These are phyloP conservation scores for Prosopocoilus inquinatus DNA, from an alignment of 2,888 invertebrate species.

Conservation along the genomic window DNA sequence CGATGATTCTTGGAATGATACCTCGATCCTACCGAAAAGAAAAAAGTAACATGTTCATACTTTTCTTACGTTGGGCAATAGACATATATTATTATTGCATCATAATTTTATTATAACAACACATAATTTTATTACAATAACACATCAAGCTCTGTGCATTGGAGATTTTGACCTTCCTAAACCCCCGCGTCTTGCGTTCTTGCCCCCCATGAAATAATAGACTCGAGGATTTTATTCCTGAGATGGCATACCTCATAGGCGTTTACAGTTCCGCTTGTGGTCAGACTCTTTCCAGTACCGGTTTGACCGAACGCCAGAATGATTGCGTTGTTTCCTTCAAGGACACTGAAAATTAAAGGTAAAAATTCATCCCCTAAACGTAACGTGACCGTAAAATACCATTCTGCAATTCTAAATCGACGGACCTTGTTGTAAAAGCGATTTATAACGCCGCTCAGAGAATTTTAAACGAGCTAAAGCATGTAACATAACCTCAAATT, in stretches of 20 bases:
- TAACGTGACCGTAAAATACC: background rate
- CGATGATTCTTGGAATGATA: constrained; percentile 44
- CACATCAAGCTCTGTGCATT: too few relatives aligned
- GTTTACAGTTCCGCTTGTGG: constrained; percentile 40
- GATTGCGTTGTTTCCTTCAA: constrained; percentile 42
- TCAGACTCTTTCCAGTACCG: constrained; percentile 47
- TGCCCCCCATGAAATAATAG: too few relatives aligned
- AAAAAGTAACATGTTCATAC: background rate
- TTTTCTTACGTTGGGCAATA: background rate
- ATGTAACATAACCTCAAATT: too few relatives aligned
- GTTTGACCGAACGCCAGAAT: constrained; percentile 50
- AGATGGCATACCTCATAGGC: constrained; percentile 36
- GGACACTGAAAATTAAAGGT: constrained; percentile 32
- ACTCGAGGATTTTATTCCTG: background rate
- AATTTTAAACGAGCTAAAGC: too few relatives aligned
- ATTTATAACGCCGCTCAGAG: too few relatives aligned
- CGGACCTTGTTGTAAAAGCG: too few relatives aligned
- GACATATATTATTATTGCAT: too few relatives aligned
- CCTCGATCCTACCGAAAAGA: constrained; percentile 46
- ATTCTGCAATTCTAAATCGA: too few relatives aligned
- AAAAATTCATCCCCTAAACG: background rate
- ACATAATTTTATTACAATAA: too few relatives aligned
- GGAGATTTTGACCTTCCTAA: too few relatives aligned
- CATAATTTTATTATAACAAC: too few relatives aligned
- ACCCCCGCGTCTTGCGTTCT: too few relatives aligned